Evolutionary conservation across 53 echinoderm and acorn worm genomes (phyloP).

Genomic region (Antedon mediterranea): DNA sequence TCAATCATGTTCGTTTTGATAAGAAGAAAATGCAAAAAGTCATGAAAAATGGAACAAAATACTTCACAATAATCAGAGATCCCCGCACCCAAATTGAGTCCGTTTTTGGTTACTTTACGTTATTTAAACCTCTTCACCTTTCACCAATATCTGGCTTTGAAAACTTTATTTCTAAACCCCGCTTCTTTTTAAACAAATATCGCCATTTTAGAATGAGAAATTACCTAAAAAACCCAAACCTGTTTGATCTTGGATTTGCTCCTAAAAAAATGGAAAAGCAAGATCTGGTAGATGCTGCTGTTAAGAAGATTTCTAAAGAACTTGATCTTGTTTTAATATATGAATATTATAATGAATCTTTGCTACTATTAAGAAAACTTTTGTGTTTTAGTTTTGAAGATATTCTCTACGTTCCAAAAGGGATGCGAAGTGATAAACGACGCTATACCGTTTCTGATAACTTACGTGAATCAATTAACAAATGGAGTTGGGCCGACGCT

Average conservation of each 20-base stretch:
- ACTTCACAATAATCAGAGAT: conserved; percentile 30
- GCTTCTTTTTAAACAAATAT: too few relatives aligned
- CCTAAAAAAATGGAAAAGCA: conserved; percentile 1
- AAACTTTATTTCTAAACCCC: conserved; percentile 11
- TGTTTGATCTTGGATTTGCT: conserved; percentile 26
- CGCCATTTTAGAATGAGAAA: too few relatives aligned
- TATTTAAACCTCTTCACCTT: conserved; percentile 3
- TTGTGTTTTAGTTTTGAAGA: conserved; percentile 28
- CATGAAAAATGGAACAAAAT: conserved; percentile 13
- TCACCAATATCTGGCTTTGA: conserved; percentile 9
- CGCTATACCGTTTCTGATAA: too few relatives aligned
- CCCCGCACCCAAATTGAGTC: conserved; percentile 35
- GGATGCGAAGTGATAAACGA: not conserved
- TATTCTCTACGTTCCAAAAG: too few relatives aligned
- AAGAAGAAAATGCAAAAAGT: conserved; percentile 14
- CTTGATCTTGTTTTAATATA: conserved; percentile 23
- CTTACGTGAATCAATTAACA: not conserved
- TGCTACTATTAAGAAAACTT: conserved; percentile 20
- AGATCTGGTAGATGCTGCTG: not conserved
- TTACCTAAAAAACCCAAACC: not conserved
- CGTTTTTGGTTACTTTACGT: conserved; percentile 25
- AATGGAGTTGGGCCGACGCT: conserved; percentile 25
- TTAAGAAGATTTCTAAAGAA: conserved; percentile 6
- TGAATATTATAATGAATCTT: conserved; percentile 32
- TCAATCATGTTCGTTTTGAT: conserved; percentile 19